Percentiles rank a stretch among this genome's conserved stretches.
Conservation (phyloP, 2,113 vertebrate genomes). For the Chaetorhynchus papuensis region DNA sequence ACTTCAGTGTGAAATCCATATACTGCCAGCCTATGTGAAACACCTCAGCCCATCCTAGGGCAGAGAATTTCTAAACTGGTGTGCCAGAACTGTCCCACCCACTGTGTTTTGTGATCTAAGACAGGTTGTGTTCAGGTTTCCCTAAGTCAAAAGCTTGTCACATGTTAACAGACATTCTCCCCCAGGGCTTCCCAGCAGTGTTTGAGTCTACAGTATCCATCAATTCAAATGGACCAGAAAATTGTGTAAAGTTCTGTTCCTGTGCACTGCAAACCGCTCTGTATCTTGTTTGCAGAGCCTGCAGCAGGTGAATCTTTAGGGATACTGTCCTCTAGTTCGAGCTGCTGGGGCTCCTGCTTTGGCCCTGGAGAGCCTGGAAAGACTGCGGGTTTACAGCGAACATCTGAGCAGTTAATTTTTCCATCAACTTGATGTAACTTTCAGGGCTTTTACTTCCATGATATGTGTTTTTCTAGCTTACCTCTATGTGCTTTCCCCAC, state of each 20-base stretch:
- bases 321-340: background rate
- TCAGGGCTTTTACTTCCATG: background rate
- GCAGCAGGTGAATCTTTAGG: background rate
- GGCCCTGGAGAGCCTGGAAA: background rate
- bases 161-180: background rate
- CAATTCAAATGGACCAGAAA: background rate
- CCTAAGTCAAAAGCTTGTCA: background rate
- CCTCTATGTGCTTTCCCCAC: accelerated
- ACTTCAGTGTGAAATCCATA: background rate
- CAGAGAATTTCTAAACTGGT: background rate
- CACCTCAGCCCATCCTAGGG: background rate
- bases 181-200: background rate
- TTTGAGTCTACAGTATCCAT: background rate
- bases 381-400: background rate
- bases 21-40: background rate
- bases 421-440: background rate
- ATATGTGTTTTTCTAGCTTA: background rate
- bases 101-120: background rate
- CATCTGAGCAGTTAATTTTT: background rate
- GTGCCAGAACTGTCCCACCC: background rate
- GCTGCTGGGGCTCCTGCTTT: background rate
- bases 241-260: background rate
- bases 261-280: background rate
- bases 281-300: background rate
- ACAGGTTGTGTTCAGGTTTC: background rate